A percentile compares a stretch with the other conserved stretches of the same genome.
These are phyloP conservation scores for Pilophorus perplexus DNA, from an alignment of 2,888 invertebrate species.

Conservation along the genomic window DNA sequence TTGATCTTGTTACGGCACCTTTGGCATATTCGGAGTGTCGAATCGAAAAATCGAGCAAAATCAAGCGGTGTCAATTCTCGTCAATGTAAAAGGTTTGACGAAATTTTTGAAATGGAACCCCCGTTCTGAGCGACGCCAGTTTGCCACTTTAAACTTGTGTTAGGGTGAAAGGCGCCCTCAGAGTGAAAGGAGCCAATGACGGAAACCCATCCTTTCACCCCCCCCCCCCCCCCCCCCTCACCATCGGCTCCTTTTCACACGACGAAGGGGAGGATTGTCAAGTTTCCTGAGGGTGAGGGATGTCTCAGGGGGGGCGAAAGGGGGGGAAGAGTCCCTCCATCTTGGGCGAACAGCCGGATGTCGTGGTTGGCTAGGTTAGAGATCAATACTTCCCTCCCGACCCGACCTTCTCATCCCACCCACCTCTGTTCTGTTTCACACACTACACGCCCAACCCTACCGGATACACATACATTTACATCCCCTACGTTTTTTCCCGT, in stretches of 20 bases:
- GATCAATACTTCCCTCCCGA: conserved; percentile 43
- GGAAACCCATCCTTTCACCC: too few relatives aligned
- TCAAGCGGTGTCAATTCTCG: too few relatives aligned
- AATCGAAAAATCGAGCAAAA: too few relatives aligned
- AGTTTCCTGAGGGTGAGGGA: conserved; percentile 21
- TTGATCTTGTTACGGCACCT: too few relatives aligned
- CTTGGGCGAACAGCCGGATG: conserved; percentile 46
- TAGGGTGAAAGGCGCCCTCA: too few relatives aligned
- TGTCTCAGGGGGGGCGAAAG: not conserved
- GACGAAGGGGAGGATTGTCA: conserved; percentile 23
- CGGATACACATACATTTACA: conserved; percentile 42
- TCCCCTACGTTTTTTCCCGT: not conserved
- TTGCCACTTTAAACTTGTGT: conserved; percentile 20
- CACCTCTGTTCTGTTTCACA: conserved; percentile 13
- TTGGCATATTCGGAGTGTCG: too few relatives aligned
- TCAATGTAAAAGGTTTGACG: too few relatives aligned
- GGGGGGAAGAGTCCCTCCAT: conserved; percentile 43
- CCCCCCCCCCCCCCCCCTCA: not conserved
- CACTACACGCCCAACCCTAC: conserved; percentile 1
- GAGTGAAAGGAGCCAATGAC: conserved; percentile 12
- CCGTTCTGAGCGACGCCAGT: too few relatives aligned
- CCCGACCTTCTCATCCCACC: conserved; percentile 10
- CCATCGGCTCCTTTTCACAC: too few relatives aligned
- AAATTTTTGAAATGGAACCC: too few relatives aligned
- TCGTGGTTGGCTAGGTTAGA: conserved; percentile 47